phyloP scores from a whole-genome alignment of 1,140 invertebrate species.

The Telenomus remus region DNA sequence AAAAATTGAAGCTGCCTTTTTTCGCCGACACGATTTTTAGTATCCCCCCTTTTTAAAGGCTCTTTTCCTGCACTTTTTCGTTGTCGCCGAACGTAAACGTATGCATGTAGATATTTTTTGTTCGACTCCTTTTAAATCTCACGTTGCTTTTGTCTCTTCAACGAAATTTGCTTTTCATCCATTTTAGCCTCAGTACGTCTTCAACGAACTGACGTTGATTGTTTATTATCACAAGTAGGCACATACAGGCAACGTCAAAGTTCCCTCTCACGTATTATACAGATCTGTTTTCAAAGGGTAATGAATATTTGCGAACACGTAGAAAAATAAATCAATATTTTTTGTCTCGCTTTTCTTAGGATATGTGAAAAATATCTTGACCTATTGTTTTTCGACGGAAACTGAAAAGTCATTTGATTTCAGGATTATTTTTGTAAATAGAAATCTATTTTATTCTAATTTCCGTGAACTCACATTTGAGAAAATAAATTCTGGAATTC shows the following conservation, averaged over 20 bases:
- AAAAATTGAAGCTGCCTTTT: slow-evolving; percentile 50
- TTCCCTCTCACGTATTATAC: slow-evolving; percentile 45
- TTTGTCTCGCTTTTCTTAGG: no score
- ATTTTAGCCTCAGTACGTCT: slow-evolving; percentile 50
- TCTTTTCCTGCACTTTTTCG: slow-evolving; percentile 21
- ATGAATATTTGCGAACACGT: no score
- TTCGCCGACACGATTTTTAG: slow-evolving; percentile 36
- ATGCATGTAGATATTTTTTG: slow-evolving; percentile 13
- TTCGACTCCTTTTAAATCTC: slow-evolving; percentile 29
- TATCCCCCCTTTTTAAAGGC: slow-evolving; percentile 24
- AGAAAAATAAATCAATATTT: no score
- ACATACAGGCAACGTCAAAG: slow-evolving; percentile 36
- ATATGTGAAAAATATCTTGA: no score
- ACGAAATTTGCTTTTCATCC: slow-evolving; percentile 41
- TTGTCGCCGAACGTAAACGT: background rate
- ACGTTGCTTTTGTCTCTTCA: slow-evolving; percentile 50
- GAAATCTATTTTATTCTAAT: no score
- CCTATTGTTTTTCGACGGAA: no score
- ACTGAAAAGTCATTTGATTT: slow-evolving; percentile 39
- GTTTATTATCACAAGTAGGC: slow-evolving; percentile 66
- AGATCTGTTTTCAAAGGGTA: slow-evolving; percentile 36
- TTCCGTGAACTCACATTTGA: no score
- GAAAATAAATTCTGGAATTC: no score
- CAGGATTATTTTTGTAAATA: no score
- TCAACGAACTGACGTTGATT: slow-evolving; percentile 66